phyloP scores from a whole-genome alignment of 2,888 invertebrate species.

The Drosophila mimica region DNA sequence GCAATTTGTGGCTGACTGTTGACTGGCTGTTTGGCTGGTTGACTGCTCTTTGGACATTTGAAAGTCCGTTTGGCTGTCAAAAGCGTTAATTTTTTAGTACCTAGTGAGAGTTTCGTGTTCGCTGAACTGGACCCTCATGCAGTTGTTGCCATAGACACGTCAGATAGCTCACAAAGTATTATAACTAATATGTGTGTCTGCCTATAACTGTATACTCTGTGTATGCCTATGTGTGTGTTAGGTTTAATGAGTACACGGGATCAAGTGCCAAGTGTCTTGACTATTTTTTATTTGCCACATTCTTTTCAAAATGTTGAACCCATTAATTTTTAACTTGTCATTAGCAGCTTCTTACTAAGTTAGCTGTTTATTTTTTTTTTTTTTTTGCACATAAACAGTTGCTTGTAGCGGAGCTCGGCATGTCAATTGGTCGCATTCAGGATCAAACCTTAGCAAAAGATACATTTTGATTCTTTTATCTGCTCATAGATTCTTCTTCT shows the following conservation, averaged over 20 bases:
- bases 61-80: slow-evolving; percentile 81
- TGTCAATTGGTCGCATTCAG: not conserved
- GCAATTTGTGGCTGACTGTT: slow-evolving; percentile 45
- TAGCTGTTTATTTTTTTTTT: slow-evolving; percentile 14
- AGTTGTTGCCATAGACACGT: slow-evolving; percentile 49
- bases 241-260: slow-evolving; percentile 74
- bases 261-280: slow-evolving; percentile 75
- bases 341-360: slow-evolving; percentile 36
- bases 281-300: slow-evolving; percentile 78
- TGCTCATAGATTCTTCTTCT: too few species aligned
- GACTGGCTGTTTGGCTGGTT: slow-evolving; percentile 22
- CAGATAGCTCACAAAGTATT: slow-evolving; percentile 41
- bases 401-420: slow-evolving; percentile 15
- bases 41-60: slow-evolving; percentile 66
- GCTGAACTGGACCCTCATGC: slow-evolving; percentile 48
- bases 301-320: slow-evolving; percentile 64
- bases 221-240: slow-evolving; percentile 7
- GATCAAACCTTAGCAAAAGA: not conserved
- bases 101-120: slow-evolving; percentile 74
- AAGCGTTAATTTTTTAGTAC: slow-evolving; percentile 81
- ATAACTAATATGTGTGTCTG: slow-evolving; percentile 17
- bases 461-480: too few species aligned
- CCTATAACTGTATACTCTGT: slow-evolving; percentile 9
- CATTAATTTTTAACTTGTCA: slow-evolving; percentile 69
- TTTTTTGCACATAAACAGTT: slow-evolving; percentile 43